These are phyloP conservation scores for Hippasteria phrygiana DNA, from an alignment of 53 echinoderm and acorn worm species.

Conservation along the genomic window DNA sequence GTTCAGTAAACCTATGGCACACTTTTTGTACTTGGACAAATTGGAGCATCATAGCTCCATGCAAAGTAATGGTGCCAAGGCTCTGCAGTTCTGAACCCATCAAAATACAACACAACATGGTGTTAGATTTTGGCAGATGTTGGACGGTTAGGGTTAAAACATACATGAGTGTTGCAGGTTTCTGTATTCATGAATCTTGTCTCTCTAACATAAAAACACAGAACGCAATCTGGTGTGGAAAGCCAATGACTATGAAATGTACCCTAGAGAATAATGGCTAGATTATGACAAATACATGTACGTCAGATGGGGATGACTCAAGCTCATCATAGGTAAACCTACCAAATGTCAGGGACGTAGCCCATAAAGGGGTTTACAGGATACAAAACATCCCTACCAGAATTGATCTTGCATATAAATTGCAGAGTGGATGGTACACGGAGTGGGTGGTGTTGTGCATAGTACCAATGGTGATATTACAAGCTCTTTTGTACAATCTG, in stretches of 20 bases:
- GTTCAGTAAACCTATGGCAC: no score
- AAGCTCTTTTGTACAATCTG: no score
- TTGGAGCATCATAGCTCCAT: no score
- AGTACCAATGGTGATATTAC: no score
- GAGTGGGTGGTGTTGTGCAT: no score
- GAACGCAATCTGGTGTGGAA: background rate
- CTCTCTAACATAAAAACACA: background rate
- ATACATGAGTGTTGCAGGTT: background rate
- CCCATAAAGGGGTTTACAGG: background rate
- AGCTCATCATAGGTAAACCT: background rate
- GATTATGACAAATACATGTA: constrained; percentile 44
- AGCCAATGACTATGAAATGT: background rate
- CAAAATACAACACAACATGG: no score
- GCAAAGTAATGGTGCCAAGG: no score
- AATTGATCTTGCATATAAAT: background rate
- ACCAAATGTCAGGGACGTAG: constrained; percentile 43
- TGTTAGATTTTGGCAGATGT: no score
- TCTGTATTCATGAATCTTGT: background rate
- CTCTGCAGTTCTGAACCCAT: no score
- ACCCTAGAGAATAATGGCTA: background rate
- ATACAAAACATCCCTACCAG: background rate
- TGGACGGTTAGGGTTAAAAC: no score
- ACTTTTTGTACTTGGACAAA: no score
- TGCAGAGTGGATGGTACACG: no score
- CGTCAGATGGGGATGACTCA: constrained; percentile 28